These are phyloP conservation scores for Philotrypesis tridentata DNA, from an alignment of 1,140 invertebrate species.

Conservation along the genomic window DNA sequence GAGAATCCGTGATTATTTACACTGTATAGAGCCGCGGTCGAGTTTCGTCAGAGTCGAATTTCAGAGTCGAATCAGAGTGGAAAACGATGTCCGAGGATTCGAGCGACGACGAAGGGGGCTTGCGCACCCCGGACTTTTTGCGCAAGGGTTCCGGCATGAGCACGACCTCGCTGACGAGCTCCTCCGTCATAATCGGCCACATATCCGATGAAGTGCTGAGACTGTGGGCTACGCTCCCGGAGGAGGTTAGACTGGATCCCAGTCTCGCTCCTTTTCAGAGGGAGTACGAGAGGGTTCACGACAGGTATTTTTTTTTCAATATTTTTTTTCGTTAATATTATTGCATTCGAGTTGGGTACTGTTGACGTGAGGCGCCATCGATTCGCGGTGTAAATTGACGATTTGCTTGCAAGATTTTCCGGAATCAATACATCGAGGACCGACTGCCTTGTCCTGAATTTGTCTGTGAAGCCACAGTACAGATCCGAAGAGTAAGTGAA, in stretches of 20 bases:
- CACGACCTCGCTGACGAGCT: slow-evolving; percentile 56
- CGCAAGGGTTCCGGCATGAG: slow-evolving; percentile 44
- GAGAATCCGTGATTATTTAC: neutral
- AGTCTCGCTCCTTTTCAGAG: slow-evolving; percentile 77
- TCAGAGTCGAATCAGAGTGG: neutral
- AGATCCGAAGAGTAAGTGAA: slow-evolving; percentile 26
- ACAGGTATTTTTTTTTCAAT: too few relatives aligned
- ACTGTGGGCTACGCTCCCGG: slow-evolving; percentile 78
- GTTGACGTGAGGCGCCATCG: too few relatives aligned
- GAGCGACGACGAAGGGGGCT: slow-evolving; percentile 59
- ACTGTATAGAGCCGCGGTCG: neutral
- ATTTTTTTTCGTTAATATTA: too few relatives aligned
- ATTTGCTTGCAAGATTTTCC: slow-evolving; percentile 1
- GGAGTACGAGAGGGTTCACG: slow-evolving; percentile 76
- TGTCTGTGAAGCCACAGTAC: slow-evolving; percentile 18
- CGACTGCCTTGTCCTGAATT: slow-evolving; percentile 28
- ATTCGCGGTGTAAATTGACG: too few relatives aligned
- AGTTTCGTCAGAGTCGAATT: too few relatives aligned
- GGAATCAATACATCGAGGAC: slow-evolving; percentile 22
- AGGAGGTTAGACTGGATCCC: slow-evolving; percentile 78
- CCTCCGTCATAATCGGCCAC: slow-evolving; percentile 56
- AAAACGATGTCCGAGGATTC: neutral
- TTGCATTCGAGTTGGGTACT: too few relatives aligned
- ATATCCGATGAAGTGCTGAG: slow-evolving; percentile 77
- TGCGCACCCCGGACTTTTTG: slow-evolving; percentile 50